phyloP scores from a whole-genome alignment of 1,140 invertebrate genomes.

The Plutomurus gul region DNA sequence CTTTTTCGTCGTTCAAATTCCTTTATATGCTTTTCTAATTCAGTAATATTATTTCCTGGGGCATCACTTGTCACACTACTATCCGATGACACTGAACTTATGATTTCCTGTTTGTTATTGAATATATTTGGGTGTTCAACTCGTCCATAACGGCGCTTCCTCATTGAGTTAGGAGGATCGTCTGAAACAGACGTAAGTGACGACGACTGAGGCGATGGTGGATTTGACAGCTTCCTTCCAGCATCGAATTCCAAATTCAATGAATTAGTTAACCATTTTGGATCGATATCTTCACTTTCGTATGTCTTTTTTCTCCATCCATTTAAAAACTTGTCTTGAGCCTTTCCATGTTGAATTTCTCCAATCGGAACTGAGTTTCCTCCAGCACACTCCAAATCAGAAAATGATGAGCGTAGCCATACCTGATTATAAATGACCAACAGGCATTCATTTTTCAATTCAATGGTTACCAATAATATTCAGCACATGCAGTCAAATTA shows the following conservation, averaged over 20 bases:
- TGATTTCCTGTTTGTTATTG: neutral
- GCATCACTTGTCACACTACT: neutral
- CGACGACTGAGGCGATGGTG: neutral
- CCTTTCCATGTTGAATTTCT: conserved; percentile 47
- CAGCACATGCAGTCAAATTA: too few relatives aligned
- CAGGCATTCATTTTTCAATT: too few relatives aligned
- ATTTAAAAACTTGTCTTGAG: conserved; percentile 48
- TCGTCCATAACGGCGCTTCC: conserved; percentile 36
- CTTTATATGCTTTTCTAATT: conserved; percentile 47
- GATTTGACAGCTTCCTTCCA: neutral
- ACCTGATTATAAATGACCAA: conserved; percentile 15
- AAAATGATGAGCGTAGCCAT: conserved; percentile 45
- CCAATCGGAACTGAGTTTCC: conserved; percentile 40
- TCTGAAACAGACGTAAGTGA: conserved; percentile 32
- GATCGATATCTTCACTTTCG: conserved; percentile 50
- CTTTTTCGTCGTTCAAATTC: conserved; percentile 40
- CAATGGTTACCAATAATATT: too few relatives aligned
- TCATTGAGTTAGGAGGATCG: neutral
- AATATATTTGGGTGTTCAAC: conserved; percentile 28
- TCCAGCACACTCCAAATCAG: conserved; percentile 42
- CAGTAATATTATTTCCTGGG: neutral
- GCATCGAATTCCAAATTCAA: conserved; percentile 44
- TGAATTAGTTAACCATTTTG: conserved; percentile 45
- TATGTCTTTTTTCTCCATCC: conserved; percentile 51
- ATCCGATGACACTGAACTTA: neutral